Percentiles rank a stretch among this genome's conserved stretches.
These are phyloP conservation scores for Tigriopus californicus DNA, from an alignment of 2,888 invertebrate genomes.

Conservation along the genomic window DNA sequence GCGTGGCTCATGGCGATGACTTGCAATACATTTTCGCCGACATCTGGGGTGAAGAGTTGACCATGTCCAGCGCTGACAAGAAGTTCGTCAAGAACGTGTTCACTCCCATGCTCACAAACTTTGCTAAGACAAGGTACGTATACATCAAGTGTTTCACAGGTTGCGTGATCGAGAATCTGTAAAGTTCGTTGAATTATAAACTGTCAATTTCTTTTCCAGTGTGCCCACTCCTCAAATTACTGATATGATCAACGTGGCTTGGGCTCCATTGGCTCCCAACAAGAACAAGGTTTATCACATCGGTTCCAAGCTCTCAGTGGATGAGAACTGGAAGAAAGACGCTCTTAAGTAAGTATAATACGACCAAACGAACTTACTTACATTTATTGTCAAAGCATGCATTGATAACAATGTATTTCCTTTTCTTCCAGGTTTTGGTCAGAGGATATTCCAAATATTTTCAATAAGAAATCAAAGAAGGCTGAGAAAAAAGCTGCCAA, in stretches of 20 bases:
- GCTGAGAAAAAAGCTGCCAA: background rate
- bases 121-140: slow-evolving; percentile 22
- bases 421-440: slow-evolving; percentile 18
- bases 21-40: slow-evolving; percentile 22
- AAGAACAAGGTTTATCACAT: slow-evolving; percentile 20
- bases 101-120: slow-evolving; percentile 22
- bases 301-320: slow-evolving; percentile 19
- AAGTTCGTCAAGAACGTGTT: slow-evolving; percentile 22
- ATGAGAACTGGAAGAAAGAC: slow-evolving; percentile 20
- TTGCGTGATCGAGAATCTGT: background rate
- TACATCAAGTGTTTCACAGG: background rate
- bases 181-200: too few species aligned
- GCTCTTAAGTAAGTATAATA: slow-evolving; percentile 22
- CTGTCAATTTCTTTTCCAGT: background rate
- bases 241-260: slow-evolving; percentile 19
- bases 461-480: slow-evolving; percentile 16
- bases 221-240: slow-evolving; percentile 20
- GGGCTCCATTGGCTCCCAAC: slow-evolving; percentile 20
- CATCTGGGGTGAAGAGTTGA: slow-evolving; percentile 21
- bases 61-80: slow-evolving; percentile 21
- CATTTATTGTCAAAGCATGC: too few species aligned
- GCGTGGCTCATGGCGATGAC: slow-evolving; percentile 23
- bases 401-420: slow-evolving; percentile 10
- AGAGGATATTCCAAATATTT: slow-evolving; percentile 17
- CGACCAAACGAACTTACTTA: slow-evolving; percentile 16